These are phyloP conservation scores for Azemiops feae DNA, from an alignment of 2,113 vertebrate genomes.

Conservation along the genomic window DNA sequence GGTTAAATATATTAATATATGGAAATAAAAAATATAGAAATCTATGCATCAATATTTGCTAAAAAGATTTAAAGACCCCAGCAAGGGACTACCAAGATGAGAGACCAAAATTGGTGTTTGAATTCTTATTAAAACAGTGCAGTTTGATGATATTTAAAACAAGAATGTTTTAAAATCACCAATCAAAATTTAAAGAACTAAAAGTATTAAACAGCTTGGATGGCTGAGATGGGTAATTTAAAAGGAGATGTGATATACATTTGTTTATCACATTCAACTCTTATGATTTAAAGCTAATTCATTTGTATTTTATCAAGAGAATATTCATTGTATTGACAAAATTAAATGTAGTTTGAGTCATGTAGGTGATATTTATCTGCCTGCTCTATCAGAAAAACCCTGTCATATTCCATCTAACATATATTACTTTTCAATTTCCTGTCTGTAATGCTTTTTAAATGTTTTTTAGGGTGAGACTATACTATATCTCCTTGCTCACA, in stretches of 20 bases:
- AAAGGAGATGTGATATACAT: constrained; percentile 48
- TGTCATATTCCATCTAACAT: constrained; percentile 71
- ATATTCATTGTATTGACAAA: constrained; percentile 71
- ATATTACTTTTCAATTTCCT: constrained; percentile 81
- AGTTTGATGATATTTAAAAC: background rate
- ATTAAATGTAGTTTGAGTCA: constrained; percentile 75
- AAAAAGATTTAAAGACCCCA: background rate
- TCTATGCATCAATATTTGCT: background rate
- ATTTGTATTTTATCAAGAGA: constrained; percentile 70
- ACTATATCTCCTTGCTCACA: constrained; percentile 70
- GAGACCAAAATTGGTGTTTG: background rate
- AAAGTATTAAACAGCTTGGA: constrained; percentile 59
- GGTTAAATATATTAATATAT: background rate
- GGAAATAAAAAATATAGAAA: background rate
- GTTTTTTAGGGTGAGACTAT: constrained; percentile 64
- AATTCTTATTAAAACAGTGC: background rate
- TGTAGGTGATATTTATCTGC: constrained; percentile 72
- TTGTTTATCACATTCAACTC: constrained; percentile 63
- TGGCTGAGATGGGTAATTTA: constrained; percentile 28
- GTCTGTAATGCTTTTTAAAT: constrained; percentile 73
- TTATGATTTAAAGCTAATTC: constrained; percentile 59
- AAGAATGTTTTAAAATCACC: constrained; percentile 39
- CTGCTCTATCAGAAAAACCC: constrained; percentile 74
- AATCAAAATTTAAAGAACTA: constrained; percentile 58
- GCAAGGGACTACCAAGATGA: background rate